phyloP scores from a whole-genome alignment of 2,888 invertebrate species.

The Eupithecia subumbrata region DNA sequence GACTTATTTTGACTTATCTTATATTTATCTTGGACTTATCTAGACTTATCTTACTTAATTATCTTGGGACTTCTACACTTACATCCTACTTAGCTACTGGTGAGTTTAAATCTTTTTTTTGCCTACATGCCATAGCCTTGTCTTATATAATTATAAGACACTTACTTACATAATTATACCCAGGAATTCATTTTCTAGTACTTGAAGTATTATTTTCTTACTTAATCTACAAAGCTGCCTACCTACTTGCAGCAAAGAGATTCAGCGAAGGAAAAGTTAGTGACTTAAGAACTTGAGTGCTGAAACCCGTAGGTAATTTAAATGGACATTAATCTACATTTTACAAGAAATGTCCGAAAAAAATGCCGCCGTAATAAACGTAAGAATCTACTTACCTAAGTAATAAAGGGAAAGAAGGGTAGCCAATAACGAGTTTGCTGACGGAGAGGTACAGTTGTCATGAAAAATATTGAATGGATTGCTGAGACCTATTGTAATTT shows the following conservation, averaged over 20 bases:
- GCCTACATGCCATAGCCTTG: too few relatives aligned
- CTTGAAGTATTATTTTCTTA: not conserved
- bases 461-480: constrained; percentile 15
- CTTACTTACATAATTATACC: too few relatives aligned
- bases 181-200: not conserved
- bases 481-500: constrained; percentile 8
- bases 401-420: constrained; percentile 35
- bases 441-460: constrained; percentile 23
- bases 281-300: constrained; percentile 9
- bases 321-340: constrained; percentile 16
- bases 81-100: too few relatives aligned
- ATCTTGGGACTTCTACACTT: too few relatives aligned
- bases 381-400: constrained; percentile 31
- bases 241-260: not conserved
- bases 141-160: too few relatives aligned
- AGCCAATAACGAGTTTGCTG: constrained; percentile 30
- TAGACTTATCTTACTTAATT: too few relatives aligned
- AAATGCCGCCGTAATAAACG: constrained; percentile 18
- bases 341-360: constrained; percentile 23
- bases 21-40: not conserved
- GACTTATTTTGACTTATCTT: too few relatives aligned
- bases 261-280: not conserved
- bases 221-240: not conserved
- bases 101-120: too few relatives aligned
- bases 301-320: constrained; percentile 13